These are phyloP conservation scores for Siderastrea radians DNA, from an alignment of 92 coral and sea anemone species.

Conservation along the genomic window DNA sequence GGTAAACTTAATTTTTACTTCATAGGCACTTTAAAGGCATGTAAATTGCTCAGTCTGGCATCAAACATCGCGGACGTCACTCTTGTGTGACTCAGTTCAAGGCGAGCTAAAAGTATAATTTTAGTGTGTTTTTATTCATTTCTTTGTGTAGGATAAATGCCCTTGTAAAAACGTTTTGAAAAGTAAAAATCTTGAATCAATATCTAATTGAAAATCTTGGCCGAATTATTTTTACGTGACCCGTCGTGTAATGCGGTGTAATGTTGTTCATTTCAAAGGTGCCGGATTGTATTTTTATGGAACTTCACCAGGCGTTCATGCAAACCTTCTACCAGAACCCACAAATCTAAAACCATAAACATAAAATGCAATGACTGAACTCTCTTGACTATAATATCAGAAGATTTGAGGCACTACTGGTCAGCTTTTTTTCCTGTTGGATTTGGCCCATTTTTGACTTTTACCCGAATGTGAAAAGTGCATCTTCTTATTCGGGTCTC, in stretches of 20 bases:
- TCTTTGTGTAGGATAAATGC: too few relatives aligned
- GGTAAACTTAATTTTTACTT: too few relatives aligned
- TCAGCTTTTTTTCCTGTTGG: constrained; percentile 54
- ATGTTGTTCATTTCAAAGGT: constrained; percentile 52
- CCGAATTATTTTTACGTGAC: too few relatives aligned
- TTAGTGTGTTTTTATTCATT: too few relatives aligned
- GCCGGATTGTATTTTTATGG: constrained; percentile 33
- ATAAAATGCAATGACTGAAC: constrained; percentile 42
- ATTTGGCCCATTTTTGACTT: constrained; percentile 26
- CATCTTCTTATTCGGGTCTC: constrained; percentile 43
- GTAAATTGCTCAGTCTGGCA: too few relatives aligned
- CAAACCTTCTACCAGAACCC: constrained; percentile 36
- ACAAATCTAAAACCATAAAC: constrained; percentile 34
- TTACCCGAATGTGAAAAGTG: constrained; percentile 41
- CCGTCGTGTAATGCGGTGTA: neutral
- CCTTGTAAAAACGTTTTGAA: too few relatives aligned
- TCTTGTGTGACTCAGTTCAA: too few relatives aligned
- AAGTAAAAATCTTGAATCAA: too few relatives aligned
- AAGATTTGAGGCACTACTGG: constrained; percentile 60
- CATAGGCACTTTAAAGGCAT: too few relatives aligned
- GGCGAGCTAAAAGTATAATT: too few relatives aligned
- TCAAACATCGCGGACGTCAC: too few relatives aligned
- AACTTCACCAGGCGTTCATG: constrained; percentile 39
- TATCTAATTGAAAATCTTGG: too few relatives aligned
- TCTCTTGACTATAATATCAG: constrained; percentile 56